A percentile compares a stretch with the other conserved stretches of the same genome.
Evolutionary conservation across 2,888 invertebrate genomes (phyloP).

Genomic region (Tupiocoris notatus): DNA sequence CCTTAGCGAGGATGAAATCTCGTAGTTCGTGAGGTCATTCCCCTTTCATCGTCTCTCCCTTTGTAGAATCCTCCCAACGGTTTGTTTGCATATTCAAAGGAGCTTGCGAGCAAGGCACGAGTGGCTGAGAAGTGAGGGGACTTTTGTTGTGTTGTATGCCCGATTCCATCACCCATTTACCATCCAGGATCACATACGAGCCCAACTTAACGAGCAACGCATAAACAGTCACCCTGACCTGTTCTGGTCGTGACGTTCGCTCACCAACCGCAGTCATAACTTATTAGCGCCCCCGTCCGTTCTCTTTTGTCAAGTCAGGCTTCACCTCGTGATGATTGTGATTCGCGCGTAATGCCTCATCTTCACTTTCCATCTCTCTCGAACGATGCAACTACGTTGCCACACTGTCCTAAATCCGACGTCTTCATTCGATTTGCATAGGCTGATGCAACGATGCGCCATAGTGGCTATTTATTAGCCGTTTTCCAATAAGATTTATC

Average conservation of each 20-base stretch:
- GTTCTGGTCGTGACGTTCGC: constrained; percentile 10
- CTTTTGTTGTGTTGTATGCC: background rate
- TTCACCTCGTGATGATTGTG: background rate
- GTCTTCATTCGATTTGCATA: background rate
- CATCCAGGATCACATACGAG: background rate
- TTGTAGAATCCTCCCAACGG: background rate
- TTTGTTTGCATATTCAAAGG: background rate
- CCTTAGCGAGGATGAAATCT: background rate
- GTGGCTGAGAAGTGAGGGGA: too few species aligned
- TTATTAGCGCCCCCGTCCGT: constrained; percentile 5
- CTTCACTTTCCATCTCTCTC: background rate
- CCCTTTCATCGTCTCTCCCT: background rate
- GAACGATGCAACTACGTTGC: background rate
- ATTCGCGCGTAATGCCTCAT: background rate
- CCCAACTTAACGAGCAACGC: background rate
- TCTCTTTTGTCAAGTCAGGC: too few species aligned
- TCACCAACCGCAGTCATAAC: constrained; percentile 22
- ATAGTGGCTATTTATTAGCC: background rate
- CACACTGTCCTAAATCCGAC: background rate
- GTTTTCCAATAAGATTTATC: background rate
- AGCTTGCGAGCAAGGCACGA: too few species aligned
- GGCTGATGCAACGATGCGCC: background rate
- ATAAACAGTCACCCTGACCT: constrained; percentile 11
- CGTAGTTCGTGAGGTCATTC: background rate
- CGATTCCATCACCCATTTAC: background rate